These are phyloP conservation scores for Pegoplata infirma DNA, from an alignment of 2,888 invertebrate genomes.

Conservation along the genomic window DNA sequence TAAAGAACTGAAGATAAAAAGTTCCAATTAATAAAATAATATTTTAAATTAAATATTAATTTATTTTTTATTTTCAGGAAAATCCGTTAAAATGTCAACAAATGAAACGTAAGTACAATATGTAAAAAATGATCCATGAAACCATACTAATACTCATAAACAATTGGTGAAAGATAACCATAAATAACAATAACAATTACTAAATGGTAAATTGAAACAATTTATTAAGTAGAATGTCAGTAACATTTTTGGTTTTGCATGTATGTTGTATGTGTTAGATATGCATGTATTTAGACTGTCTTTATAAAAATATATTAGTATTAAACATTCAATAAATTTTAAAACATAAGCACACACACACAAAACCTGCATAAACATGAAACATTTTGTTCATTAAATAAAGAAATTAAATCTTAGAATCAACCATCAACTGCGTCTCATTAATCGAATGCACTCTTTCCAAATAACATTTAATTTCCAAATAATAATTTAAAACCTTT, in stretches of 20 bases:
- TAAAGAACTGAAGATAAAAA: no score
- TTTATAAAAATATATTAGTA: not conserved
- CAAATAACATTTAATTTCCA: conserved; percentile 22
- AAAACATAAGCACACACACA: conserved; percentile 19
- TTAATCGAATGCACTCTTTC: conserved; percentile 56
- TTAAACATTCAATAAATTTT: not conserved
- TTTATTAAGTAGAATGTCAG: conserved; percentile 21
- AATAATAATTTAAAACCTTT: conserved; percentile 18
- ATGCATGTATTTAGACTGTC: conserved; percentile 15
- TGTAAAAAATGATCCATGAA: not conserved
- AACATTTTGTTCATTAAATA: not conserved
- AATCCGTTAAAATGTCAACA: conserved; percentile 75
- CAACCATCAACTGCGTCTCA: conserved; percentile 41
- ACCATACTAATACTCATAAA: conserved; percentile 25
- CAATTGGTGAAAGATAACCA: conserved; percentile 43
- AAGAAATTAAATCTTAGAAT: conserved; percentile 27
- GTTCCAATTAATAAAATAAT: no score
- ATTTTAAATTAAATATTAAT: conserved; percentile 64
- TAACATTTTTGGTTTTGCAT: conserved; percentile 21
- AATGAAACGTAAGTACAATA: conserved; percentile 78
- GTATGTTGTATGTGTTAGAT: conserved; percentile 19
- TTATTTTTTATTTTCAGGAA: conserved; percentile 69
- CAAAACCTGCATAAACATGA: conserved; percentile 9
- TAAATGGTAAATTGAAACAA: conserved; percentile 39
- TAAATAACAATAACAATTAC: conserved; percentile 33